Evolutionary conservation across 1,140 invertebrate genomes (phyloP), one percentile per base, ranked within the genome.

Genomic region (Meteorus sp.): DNA sequence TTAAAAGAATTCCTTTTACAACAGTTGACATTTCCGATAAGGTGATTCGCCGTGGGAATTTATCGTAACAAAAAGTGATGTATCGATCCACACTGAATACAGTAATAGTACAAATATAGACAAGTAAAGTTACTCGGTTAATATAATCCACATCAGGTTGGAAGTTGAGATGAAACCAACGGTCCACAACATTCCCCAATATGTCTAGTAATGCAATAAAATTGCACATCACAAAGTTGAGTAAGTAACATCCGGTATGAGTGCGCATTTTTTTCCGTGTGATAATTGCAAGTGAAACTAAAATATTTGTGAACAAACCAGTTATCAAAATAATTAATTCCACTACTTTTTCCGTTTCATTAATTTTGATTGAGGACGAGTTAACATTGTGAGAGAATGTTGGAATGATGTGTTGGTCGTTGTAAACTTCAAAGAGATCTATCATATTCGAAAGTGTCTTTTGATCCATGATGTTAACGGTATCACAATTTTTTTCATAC

Each of bases 191-290:
- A 43, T 73, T 59, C 43, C 66, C 53, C 3, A 75, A 27, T 2
- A 70, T 61, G 15, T 75, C 73, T 20, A 71, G 31, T 7, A 76
- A 57, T 2, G 73, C 63, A 39, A 73, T 55, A 57, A 78, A 51
- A 55, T 74, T 68, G 6, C 70, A 72, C 4, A 64, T 56, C 3
- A 69, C 56, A 9, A 76, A 11, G 19, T 72, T 73, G 3, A 75
- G 7, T 6, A 75, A n/a, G 55, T 77, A 77, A 29, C 64, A 66
- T 4, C 66, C 66, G 5, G 52, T 39, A 1, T 69, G 61, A 6
- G 56, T 72, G 17, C 60, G 61, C 59, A 69, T 61, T 6, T 56
- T 64, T 17, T 9, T 33, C 45, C 60, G 63, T 1, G 64, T 56
- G 0, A 61, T 20, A 1, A 75, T 60, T 1, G 55, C 33, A 5